These are phyloP conservation scores for Rhinopomastus cyanomelas DNA, from an alignment of 2,113 vertebrate genomes.

Conservation along the genomic window DNA sequence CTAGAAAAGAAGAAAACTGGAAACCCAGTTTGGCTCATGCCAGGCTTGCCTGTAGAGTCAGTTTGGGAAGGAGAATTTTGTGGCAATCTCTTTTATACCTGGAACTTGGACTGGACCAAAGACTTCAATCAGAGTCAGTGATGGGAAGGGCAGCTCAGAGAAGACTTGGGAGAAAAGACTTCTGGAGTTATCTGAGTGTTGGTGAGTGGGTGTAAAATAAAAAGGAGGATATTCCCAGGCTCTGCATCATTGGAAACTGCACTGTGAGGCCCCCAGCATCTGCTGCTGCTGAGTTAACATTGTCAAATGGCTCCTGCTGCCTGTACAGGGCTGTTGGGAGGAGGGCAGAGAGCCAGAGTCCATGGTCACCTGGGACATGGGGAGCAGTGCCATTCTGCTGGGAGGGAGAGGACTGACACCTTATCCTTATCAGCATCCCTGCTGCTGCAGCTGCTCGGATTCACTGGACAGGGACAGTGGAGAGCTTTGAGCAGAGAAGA, in stretches of 20 bases:
- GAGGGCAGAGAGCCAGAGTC: not conserved
- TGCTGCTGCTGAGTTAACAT: not conserved
- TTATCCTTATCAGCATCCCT: not conserved
- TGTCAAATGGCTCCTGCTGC: not conserved
- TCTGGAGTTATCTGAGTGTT: not conserved
- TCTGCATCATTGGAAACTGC: not conserved
- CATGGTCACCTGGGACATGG: not conserved
- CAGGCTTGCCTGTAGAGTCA: not conserved
- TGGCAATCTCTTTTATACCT: not conserved
- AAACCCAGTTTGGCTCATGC: not conserved
- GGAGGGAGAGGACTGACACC: not conserved
- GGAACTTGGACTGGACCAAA: not conserved
- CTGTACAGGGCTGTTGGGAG: not conserved
- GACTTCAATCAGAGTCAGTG: not conserved
- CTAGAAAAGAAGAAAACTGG: not conserved
- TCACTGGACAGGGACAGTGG: fast-evolving
- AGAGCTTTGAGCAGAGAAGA: not conserved
- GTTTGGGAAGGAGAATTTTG: not conserved
- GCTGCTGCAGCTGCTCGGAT: not conserved
- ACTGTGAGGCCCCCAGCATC: not conserved
- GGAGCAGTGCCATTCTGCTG: not conserved
- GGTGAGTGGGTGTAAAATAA: not conserved
- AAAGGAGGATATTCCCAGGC: not conserved
- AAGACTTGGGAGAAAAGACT: not conserved
- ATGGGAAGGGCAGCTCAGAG: not conserved